Conservation (phyloP, 2,113 vertebrate genomes). For the Alethe diademata region DNA sequence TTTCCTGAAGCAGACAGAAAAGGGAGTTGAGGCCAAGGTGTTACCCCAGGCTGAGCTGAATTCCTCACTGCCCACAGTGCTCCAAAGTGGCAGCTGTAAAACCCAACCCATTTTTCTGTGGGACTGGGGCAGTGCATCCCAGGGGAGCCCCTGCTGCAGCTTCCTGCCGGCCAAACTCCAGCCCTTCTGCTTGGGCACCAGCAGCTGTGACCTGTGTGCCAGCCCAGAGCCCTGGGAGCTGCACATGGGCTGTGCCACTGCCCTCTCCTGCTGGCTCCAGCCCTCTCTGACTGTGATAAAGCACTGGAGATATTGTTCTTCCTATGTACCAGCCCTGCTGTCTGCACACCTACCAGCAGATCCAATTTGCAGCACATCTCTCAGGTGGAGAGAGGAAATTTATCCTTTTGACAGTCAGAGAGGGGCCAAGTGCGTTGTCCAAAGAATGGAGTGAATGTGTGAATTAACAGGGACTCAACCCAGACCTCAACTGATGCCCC, state of each 20-base stretch:
- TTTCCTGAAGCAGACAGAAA: neutral
- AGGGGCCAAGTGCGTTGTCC: neutral
- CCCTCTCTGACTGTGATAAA: neutral
- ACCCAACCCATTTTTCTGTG: rapidly evolving
- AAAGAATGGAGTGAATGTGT: neutral
- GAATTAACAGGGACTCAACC: neutral
- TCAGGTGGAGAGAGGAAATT: constrained; percentile 1
- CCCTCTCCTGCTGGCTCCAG: neutral
- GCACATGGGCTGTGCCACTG: neutral
- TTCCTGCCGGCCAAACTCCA: neutral
- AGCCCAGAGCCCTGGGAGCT: neutral
- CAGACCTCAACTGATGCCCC: neutral
- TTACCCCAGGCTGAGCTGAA: neutral
- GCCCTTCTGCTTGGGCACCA: neutral
- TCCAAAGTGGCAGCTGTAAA: neutral
- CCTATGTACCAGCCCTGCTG: neutral
- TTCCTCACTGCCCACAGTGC: neutral
- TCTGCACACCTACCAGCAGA: neutral
- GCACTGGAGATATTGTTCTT: neutral
- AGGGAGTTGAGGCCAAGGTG: neutral
- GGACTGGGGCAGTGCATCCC: rapidly evolving
- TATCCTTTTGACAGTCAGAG: constrained; percentile 17
- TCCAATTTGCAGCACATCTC: constrained; percentile 10
- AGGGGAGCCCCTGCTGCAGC: neutral
- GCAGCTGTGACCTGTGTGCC: rapidly evolving